phyloP scores from a whole-genome alignment of 2,797 vertebrate genomes.

The Rhodeus uyekii region DNA sequence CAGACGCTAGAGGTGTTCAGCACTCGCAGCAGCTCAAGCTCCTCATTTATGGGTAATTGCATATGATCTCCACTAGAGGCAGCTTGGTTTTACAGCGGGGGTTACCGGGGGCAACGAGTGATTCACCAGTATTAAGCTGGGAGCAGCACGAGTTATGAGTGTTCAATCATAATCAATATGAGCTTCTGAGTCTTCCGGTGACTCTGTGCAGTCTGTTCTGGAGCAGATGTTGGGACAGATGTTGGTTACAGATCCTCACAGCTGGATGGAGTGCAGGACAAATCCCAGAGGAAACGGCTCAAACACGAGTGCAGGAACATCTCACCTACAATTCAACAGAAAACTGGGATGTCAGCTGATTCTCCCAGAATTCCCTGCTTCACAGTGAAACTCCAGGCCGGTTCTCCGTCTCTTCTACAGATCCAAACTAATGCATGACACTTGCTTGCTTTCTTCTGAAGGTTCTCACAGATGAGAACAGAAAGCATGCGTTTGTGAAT shows the following conservation, averaged over 20 bases:
- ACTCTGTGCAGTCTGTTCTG: not conserved
- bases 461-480: not conserved
- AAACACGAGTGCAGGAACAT: not conserved
- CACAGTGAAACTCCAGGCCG: not conserved
- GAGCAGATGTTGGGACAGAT: constrained; percentile 71
- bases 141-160: no score
- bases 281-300: not conserved
- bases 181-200: no score
- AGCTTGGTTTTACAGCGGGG: no score
- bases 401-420: not conserved
- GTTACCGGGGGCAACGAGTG: no score
- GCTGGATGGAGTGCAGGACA: constrained; percentile 22
- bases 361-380: not conserved
- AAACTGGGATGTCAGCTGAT: not conserved
- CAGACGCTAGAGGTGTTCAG: no score
- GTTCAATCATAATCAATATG: no score
- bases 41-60: no score
- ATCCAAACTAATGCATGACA: not conserved
- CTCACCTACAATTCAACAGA: not conserved
- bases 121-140: no score
- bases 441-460: not conserved
- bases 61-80: no score
- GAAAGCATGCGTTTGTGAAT: not conserved
- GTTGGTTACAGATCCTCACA: constrained; percentile 28
- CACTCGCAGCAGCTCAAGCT: no score